These are phyloP conservation scores for Orthosia gothica DNA, from an alignment of 2,888 invertebrate species.

Conservation along the genomic window DNA sequence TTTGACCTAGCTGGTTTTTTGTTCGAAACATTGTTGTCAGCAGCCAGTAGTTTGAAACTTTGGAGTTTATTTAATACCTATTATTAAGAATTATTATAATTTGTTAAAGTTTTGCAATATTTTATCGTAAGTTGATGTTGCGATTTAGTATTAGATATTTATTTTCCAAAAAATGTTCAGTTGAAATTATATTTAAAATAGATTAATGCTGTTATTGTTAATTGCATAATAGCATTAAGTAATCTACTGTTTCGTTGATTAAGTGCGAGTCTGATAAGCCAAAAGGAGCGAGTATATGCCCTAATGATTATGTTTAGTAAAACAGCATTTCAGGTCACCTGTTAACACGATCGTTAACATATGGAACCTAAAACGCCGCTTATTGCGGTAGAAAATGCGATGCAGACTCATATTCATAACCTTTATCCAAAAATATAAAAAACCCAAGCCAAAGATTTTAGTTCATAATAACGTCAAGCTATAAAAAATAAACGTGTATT, in stretches of 20 bases:
- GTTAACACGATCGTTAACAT: neutral
- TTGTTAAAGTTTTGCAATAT: conserved; percentile 30
- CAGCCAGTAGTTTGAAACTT: conserved; percentile 5
- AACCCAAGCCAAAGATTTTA: conserved; percentile 31
- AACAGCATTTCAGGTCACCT: neutral
- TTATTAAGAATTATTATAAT: conserved; percentile 15
- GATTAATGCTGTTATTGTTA: conserved; percentile 13
- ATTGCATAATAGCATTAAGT: conserved; percentile 1
- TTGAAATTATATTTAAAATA: neutral
- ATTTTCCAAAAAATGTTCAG: fast-evolving
- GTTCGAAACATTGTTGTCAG: conserved; percentile 7
- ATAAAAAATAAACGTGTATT: conserved; percentile 28
- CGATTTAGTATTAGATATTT: no score
- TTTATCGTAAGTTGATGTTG: conserved; percentile 25
- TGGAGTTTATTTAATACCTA: conserved; percentile 13
- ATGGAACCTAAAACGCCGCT: conserved; percentile 1
- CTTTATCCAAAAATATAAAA: neutral
- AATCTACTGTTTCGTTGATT: neutral
- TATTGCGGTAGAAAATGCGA: neutral
- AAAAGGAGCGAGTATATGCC: neutral
- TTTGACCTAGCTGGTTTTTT: conserved; percentile 21
- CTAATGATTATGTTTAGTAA: neutral
- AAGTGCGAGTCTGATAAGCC: neutral
- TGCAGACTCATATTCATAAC: neutral
- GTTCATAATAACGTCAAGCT: conserved; percentile 23